phyloP scores from a whole-genome alignment of 2,797 vertebrate species.

The Helicolenus hilgendorfi region DNA sequence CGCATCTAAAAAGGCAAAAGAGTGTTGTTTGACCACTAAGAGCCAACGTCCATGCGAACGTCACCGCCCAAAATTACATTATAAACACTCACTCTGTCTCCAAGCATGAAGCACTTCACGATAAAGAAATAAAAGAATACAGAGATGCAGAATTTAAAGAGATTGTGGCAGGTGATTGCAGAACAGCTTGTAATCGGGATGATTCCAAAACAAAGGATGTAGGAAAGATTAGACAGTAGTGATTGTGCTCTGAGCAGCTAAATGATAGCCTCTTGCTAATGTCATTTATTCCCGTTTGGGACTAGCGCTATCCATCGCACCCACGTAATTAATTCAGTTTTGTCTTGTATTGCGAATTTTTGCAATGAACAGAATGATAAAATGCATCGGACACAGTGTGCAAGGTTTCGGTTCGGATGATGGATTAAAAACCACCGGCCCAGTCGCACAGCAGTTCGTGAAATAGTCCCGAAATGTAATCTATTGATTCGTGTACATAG shows the following conservation, averaged over 20 bases:
- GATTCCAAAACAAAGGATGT: too few species aligned
- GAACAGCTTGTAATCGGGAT: background rate
- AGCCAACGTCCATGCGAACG: too few species aligned
- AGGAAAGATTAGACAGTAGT: background rate
- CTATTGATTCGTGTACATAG: too few species aligned
- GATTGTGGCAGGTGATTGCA: background rate
- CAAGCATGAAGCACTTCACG: background rate
- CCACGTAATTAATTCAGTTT: too few species aligned
- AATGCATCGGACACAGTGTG: too few species aligned
- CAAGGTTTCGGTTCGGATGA: too few species aligned
- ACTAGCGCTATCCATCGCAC: fast-evolving
- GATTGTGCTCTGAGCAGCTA: background rate
- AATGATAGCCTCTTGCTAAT: background rate
- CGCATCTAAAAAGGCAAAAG: background rate
- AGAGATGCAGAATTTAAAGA: background rate
- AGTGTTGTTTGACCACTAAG: background rate
- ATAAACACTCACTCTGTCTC: background rate
- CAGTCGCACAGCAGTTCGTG: too few species aligned
- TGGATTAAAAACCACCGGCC: too few species aligned
- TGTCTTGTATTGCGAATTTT: too few species aligned
- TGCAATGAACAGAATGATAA: too few species aligned
- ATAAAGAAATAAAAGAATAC: background rate
- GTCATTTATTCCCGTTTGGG: too few species aligned
- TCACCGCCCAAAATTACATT: background rate
- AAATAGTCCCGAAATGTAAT: too few species aligned